These are phyloP conservation scores for Gulo gulo DNA, from an alignment of 2,113 vertebrate genomes.

Conservation along the genomic window DNA sequence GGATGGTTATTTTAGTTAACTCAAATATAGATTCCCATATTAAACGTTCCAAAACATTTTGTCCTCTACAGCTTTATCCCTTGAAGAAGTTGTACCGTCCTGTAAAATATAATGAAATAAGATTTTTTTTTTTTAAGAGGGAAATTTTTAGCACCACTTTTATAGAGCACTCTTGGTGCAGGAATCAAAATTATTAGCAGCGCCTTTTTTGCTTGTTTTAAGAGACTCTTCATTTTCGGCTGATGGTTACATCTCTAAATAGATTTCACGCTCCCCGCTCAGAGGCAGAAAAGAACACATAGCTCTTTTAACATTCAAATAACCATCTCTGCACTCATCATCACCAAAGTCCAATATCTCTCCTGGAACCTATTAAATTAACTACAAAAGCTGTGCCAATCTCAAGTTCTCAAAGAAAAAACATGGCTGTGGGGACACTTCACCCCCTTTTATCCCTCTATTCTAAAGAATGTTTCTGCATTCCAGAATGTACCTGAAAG, in stretches of 20 bases:
- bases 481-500: neutral
- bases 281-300: neutral
- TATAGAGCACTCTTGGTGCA: neutral
- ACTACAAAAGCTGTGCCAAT: neutral
- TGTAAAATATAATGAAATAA: constrained; percentile 34
- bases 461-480: neutral
- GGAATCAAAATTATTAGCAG: constrained; percentile 20
- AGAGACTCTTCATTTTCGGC: constrained; percentile 39
- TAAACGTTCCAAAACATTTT: neutral
- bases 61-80: neutral
- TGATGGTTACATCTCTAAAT: constrained; percentile 35
- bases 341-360: neutral
- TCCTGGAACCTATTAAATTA: neutral
- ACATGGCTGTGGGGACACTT: neutral
- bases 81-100: neutral
- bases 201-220: constrained; percentile 13
- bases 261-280: neutral
- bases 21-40: neutral
- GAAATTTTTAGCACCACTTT: neutral
- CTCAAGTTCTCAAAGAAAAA: constrained; percentile 32
- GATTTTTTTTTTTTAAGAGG: constrained; percentile 14
- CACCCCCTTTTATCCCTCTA: neutral
- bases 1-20: neutral
- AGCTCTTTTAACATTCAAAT: neutral
- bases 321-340: neutral